These are phyloP conservation scores for Enoplolaimus lenunculus DNA, from an alignment of 2,888 invertebrate species.

Conservation along the genomic window DNA sequence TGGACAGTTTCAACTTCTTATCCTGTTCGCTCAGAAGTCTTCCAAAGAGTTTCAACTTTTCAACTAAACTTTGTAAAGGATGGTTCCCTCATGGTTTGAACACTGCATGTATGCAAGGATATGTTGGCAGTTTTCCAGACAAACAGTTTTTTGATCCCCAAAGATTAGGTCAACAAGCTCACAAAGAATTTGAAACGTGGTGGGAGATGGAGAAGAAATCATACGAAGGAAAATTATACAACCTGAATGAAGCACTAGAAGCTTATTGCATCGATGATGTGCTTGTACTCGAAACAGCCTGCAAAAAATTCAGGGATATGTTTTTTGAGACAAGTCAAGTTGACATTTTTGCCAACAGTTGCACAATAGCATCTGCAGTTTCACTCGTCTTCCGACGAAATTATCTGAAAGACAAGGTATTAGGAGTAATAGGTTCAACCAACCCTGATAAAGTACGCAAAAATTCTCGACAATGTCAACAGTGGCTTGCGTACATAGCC, in stretches of 20 bases:
- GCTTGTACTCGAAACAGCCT: background rate
- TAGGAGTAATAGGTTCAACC: background rate
- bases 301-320: background rate
- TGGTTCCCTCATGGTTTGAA: background rate
- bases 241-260: background rate
- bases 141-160: background rate
- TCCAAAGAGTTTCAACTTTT: background rate
- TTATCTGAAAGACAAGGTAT: background rate
- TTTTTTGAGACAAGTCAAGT: background rate
- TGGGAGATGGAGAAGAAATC: background rate
- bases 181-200: background rate
- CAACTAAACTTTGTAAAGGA: background rate
- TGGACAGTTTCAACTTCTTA: background rate
- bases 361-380: background rate
- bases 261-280: background rate
- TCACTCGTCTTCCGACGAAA: background rate
- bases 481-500: background rate
- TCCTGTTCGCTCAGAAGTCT: background rate
- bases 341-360: background rate
- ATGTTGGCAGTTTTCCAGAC: constrained; percentile 1
- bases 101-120: background rate
- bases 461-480: background rate
- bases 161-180: background rate
- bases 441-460: background rate
- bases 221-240: background rate